These are phyloP conservation scores for Poecilobothrus nobilitatus DNA, from an alignment of 2,888 invertebrate genomes.

Conservation along the genomic window DNA sequence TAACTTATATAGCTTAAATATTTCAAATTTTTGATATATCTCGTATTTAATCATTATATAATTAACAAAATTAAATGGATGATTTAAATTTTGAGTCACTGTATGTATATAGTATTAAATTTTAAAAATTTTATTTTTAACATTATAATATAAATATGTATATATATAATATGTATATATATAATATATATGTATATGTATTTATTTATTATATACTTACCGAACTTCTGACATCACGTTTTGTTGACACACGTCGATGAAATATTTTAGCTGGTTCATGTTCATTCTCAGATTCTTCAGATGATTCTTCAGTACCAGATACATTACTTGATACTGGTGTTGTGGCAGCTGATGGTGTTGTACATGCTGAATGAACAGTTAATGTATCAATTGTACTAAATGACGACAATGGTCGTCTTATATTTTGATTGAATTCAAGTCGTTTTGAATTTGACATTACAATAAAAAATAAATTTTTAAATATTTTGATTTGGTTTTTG, in stretches of 20 bases:
- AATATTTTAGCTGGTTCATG: slow-evolving; percentile 68
- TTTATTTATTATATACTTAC: slow-evolving; percentile 47
- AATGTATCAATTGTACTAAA: slow-evolving; percentile 6
- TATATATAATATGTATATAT: too few relatives aligned
- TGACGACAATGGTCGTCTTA: not conserved
- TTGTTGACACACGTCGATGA: slow-evolving; percentile 71
- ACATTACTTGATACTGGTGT: slow-evolving; percentile 35
- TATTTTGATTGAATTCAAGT: not conserved
- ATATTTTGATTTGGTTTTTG: not conserved
- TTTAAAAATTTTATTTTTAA: too few relatives aligned
- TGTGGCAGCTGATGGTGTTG: slow-evolving; percentile 25
- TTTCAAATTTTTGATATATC: too few relatives aligned
- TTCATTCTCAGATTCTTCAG: slow-evolving; percentile 76
- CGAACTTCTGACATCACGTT: slow-evolving; percentile 71
- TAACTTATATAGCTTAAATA: too few relatives aligned
- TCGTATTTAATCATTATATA: too few relatives aligned
- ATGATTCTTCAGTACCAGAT: slow-evolving; percentile 48
- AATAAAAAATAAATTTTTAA: not conserved
- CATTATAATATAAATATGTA: too few relatives aligned
- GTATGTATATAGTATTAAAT: too few relatives aligned
- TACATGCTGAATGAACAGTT: slow-evolving; percentile 12
- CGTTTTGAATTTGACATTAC: slow-evolving; percentile 4
- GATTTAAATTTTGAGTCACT: too few relatives aligned
- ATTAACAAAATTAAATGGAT: too few relatives aligned
- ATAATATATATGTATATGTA: too few relatives aligned